Evolutionary conservation across 2,797 vertebrate genomes (phyloP).

Genomic region (Phaenicophaeus curvirostris): DNA sequence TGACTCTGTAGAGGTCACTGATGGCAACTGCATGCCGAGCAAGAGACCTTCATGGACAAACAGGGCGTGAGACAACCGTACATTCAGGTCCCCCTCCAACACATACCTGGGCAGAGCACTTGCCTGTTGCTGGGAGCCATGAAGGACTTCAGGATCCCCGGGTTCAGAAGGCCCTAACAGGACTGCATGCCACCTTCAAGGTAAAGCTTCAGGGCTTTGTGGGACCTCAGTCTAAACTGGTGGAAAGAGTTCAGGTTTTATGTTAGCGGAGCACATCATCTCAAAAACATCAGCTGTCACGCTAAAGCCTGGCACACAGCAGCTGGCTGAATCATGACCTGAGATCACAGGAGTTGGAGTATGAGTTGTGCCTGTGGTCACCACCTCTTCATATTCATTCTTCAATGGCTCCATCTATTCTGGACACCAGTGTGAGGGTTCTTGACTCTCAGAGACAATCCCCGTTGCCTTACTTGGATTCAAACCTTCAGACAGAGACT

Average conservation of each 20-base stretch:
- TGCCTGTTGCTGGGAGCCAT: neutral
- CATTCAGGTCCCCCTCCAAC: neutral
- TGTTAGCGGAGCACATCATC: neutral
- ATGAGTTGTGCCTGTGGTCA: neutral
- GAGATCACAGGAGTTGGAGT: neutral
- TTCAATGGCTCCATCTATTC: neutral
- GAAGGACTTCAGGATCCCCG: neutral
- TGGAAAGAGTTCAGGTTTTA: neutral
- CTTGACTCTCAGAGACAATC: neutral
- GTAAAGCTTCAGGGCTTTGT: neutral
- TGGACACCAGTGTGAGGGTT: neutral
- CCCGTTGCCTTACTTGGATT: neutral
- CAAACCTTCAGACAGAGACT: neutral
- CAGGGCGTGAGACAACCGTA: neutral
- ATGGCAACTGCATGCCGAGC: neutral
- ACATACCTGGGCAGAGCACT: neutral
- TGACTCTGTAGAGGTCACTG: neutral
- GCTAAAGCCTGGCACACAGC: neutral
- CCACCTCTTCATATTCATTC: neutral
- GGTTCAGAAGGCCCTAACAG: neutral
- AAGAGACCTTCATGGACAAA: neutral
- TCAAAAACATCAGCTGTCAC: accelerated
- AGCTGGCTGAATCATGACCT: neutral
- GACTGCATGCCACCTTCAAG: neutral
- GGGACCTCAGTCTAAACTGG: neutral